Evolutionary conservation across 2,888 invertebrate genomes (phyloP), one percentile per base, ranked within the genome.

Genomic region (Helicoverpa assulta): DNA sequence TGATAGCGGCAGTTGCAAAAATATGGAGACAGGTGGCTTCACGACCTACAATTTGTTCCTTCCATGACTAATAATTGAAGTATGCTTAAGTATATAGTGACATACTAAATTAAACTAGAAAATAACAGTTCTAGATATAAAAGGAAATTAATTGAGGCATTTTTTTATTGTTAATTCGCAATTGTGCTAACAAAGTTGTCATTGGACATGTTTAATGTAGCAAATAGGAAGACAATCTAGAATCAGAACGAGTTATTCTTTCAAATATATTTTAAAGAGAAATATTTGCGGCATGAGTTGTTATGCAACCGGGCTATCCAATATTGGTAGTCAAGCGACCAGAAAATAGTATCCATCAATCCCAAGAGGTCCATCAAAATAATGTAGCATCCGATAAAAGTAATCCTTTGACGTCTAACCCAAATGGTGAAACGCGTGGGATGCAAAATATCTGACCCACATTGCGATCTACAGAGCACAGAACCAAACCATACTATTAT

Each of bases 1-100:
- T 61, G 51, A 58, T 58, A 58, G 58, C 70, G 61, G 50, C 73
- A 64, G 79, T 82, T 82, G 82, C 76, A 72, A 76, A 78, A 82
- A 83, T 84, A 70, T 73, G 63, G 72, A 68, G 77, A 79, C 87
- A 87, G 87, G 79, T 87, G 87, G 76, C 29, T 18, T 29, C 47
- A 47, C 76, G 73, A 84, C 84, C 83, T 73, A 83, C 75, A 84
- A 83, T 78, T 85, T 82, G 51, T 55, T 70, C 57, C 71, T 73
- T 62, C 53, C 63, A 63, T 77, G 67, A 85, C 76, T 82, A 78
- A 81, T 77, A 73, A 80, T 73, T 63, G 33, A 67, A 74, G 57
- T 58, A 78, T 78, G 72, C 50, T 43, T 63, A 71, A 63, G 18
- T 65, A 70, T 63, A 55, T 47, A 59, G n/a, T 64, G 58, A 70